phyloP scores from a whole-genome alignment of 2,888 invertebrate species.

The Pelosia muscerda region DNA sequence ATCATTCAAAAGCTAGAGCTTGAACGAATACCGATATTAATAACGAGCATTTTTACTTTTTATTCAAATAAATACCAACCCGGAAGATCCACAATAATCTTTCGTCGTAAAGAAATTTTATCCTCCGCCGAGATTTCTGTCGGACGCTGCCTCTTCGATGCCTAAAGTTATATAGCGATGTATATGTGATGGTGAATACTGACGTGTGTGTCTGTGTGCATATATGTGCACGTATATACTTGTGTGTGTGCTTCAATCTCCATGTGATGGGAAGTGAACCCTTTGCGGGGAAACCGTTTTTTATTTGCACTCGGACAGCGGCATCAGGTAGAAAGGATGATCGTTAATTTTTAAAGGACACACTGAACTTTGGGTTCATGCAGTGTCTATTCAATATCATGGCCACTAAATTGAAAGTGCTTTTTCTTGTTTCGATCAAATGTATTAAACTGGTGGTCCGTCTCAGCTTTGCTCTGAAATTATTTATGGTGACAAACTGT shows the following conservation, averaged over 20 bases:
- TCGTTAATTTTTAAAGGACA: conserved; percentile 86
- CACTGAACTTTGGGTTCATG: conserved; percentile 74
- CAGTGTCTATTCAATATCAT: conserved; percentile 61
- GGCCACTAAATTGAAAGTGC: conserved; percentile 27
- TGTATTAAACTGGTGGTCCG: not conserved
- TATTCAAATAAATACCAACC: conserved; percentile 20
- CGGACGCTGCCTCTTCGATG: conserved; percentile 72
- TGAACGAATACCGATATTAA: not conserved
- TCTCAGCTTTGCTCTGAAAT: not conserved
- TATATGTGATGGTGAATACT: conserved; percentile 47
- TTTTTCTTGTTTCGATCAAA: conserved; percentile 19
- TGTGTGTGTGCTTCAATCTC: conserved; percentile 73
- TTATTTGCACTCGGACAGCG: conserved; percentile 87
- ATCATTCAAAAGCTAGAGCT: not conserved
- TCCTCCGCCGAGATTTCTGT: conserved; percentile 82
- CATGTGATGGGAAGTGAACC: conserved; percentile 87
- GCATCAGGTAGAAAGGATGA: conserved; percentile 87
- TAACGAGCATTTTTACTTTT: not conserved
- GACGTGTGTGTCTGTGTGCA: conserved; percentile 59
- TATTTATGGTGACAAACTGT: not conserved
- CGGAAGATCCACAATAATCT: conserved; percentile 69
- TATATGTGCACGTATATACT: conserved; percentile 54
- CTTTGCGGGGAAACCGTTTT: conserved; percentile 86
- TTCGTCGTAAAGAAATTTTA: conserved; percentile 77
- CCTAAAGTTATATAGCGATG: conserved; percentile 62